Evolutionary conservation across 2,113 vertebrate genomes (phyloP), one percentile per base, ranked within the genome.

Genomic region (Colistium nudipinnis): DNA sequence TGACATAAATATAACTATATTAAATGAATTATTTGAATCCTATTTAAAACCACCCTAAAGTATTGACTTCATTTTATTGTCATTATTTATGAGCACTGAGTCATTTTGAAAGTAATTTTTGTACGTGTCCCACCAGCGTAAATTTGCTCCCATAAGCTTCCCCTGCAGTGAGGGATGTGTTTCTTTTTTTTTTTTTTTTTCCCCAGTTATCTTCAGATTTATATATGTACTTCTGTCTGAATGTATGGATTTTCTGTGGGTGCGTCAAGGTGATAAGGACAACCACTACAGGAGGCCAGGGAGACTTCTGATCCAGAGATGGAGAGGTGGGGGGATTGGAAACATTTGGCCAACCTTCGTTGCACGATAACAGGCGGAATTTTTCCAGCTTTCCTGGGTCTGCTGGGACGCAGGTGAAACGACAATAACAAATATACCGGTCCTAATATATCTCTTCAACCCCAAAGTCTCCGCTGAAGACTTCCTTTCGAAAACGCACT

Each of bases 201-300:
- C n/a, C n/a, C n/a, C n/a, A n/a, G n/a, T n/a, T n/a, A n/a, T n/a
- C n/a, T n/a, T n/a, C n/a, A n/a, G n/a, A n/a, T n/a, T n/a, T n/a
- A 16, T 51, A 30, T 33, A 11, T 36, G 9, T 10, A 8, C 12
- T 33, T 39, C 4, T 43, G 47, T 51, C 33, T 64, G 43, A 41
- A 35, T 44, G 67, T 35, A 17, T 62, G 38, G n/a, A n/a, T n/a
- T n/a, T n/a, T n/a, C n/a, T 62, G 28, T 22, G 16, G 45, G 44
- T 33, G 22, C 19, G 31, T 67, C 1, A 27, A 62, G 53, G 76
- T 65, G 77, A 74, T 20, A 68, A 73, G 81, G 74, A 78, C 76
- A 11, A 73, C n/a, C 55, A 81, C 61, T 68, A 53, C 70, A 70
- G 62, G 70, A 73, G 53, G 33, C 61, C 78, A 31, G 47, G 75